phyloP scores from a whole-genome alignment of 2,113 vertebrate species.

The Typhlomys cinereus region DNA sequence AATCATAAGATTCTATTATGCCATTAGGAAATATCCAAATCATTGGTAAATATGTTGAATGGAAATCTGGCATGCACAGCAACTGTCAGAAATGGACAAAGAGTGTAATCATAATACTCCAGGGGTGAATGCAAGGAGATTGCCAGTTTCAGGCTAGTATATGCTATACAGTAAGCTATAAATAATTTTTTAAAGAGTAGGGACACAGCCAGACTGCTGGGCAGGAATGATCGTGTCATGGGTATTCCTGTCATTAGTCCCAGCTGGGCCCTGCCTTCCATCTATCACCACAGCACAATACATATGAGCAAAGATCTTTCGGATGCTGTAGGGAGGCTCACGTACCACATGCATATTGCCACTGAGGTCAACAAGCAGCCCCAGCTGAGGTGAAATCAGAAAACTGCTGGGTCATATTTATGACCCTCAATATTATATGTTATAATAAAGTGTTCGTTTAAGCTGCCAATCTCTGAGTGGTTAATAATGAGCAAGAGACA shows the following conservation, averaged over 20 bases:
- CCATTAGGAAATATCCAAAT: not conserved
- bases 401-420: not conserved
- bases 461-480: not conserved
- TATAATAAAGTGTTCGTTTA: not conserved
- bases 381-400: not conserved
- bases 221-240: not conserved
- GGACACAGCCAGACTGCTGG: not conserved
- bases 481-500: not conserved
- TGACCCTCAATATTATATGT: not conserved
- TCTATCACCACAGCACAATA: not conserved
- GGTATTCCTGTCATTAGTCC: not conserved
- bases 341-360: not conserved
- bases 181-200: too few relatives aligned
- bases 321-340: not conserved
- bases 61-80: not conserved
- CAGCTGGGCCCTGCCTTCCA: not conserved
- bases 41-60: constrained; percentile 28
- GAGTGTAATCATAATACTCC: not conserved
- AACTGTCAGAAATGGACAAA: not conserved
- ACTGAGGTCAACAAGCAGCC: not conserved
- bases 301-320: not conserved
- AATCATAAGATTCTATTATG: not conserved
- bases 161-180: too few relatives aligned
- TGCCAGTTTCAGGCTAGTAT: not conserved
- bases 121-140: not conserved